phyloP scores from a whole-genome alignment of 2,113 vertebrate genomes.

The Grus americana region DNA sequence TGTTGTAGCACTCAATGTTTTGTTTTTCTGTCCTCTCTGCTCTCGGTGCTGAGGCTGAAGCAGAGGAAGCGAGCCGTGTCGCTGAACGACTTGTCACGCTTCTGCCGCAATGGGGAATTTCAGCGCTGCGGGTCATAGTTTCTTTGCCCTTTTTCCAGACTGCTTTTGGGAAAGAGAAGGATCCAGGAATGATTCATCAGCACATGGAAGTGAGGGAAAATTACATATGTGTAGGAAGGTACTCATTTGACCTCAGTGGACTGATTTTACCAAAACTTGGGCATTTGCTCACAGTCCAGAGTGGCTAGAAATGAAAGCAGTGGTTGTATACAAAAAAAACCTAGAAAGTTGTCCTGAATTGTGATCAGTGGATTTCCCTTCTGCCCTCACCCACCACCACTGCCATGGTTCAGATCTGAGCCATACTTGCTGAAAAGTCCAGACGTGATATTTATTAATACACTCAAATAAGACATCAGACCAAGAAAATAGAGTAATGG shows the following conservation, averaged over 20 bases:
- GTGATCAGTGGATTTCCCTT: not conserved
- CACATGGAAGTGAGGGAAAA: not conserved
- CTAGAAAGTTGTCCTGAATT: not conserved
- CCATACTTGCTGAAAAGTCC: not conserved
- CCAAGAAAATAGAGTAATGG: not conserved
- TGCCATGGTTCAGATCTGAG: not conserved
- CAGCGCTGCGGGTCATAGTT: not conserved
- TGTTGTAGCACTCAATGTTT: not conserved
- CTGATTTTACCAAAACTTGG: not conserved
- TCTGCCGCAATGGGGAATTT: not conserved
- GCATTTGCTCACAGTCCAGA: not conserved
- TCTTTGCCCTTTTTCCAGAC: not conserved
- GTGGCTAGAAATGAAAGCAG: not conserved
- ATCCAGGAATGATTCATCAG: slow-evolving; percentile 1
- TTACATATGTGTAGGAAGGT: not conserved
- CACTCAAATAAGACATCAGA: not conserved
- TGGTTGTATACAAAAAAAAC: not conserved
- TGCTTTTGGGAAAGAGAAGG: slow-evolving; percentile 16
- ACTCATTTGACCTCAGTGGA: not conserved
- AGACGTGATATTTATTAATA: not conserved
- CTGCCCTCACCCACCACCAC: not conserved
- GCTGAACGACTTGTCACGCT: accelerated
- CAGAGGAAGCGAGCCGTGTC: not conserved
- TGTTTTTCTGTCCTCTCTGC: not conserved
- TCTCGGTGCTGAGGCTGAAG: not conserved